A percentile compares a stretch with the other conserved stretches of the same genome.
phyloP scores from a whole-genome alignment of 1,140 invertebrate genomes.

The Cryptotermes secundus region DNA sequence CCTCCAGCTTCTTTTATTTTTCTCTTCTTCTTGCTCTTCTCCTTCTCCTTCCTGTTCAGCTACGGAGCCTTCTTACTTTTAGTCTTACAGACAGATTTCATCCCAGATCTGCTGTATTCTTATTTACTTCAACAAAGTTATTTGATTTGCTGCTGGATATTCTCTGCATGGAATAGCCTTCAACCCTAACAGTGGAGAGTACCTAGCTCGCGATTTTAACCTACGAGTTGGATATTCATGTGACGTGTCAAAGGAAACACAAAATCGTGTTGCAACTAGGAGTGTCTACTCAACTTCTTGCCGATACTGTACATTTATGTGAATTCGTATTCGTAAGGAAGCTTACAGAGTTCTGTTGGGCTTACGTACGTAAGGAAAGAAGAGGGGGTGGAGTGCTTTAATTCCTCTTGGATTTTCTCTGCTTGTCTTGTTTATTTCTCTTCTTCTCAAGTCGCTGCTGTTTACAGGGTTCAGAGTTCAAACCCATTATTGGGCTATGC shows the following conservation, averaged over 20 bases:
- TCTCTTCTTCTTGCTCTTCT: not conserved
- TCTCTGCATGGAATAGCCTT: too few relatives aligned
- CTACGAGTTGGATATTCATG: not conserved
- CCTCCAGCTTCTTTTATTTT: not conserved
- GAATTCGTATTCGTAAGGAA: slow-evolving; percentile 25
- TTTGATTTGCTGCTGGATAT: too few relatives aligned
- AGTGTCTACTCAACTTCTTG: not conserved
- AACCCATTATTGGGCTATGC: not conserved
- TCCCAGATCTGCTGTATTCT: too few relatives aligned
- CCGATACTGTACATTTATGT: slow-evolving; percentile 14
- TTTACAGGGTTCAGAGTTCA: slow-evolving; percentile 21
- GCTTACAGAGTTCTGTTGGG: slow-evolving; percentile 15
- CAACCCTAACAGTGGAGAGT: too few relatives aligned
- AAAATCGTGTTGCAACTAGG: not conserved
- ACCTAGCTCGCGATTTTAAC: too few relatives aligned
- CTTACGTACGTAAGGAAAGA: slow-evolving; percentile 4
- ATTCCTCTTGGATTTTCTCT: slow-evolving; percentile 27
- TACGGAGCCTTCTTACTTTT: not conserved
- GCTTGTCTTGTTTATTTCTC: slow-evolving; percentile 24
- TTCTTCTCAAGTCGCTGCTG: not conserved
- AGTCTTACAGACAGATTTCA: not conserved
- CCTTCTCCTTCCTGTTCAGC: too few relatives aligned
- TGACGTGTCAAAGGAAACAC: not conserved
- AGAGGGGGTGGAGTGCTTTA: slow-evolving; percentile 18
- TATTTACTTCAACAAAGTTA: too few relatives aligned